Conservation (phyloP, 2,797 vertebrate genomes). For the Ara ararauna region DNA sequence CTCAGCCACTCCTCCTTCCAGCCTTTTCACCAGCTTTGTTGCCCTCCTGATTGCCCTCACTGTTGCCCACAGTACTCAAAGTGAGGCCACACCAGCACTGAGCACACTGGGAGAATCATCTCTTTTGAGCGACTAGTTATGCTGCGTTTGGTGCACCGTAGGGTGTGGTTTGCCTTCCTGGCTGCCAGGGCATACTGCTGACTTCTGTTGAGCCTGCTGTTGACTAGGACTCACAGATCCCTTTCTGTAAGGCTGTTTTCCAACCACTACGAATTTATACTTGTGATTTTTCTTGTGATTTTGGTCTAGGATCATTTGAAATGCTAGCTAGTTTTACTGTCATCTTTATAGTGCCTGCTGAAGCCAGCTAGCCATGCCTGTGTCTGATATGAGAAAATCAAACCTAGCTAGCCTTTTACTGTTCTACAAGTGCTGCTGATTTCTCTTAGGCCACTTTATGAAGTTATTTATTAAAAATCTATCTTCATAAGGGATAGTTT, state of each 20-base stretch:
- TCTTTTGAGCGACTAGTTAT: background rate
- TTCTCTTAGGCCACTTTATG: background rate
- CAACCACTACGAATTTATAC: background rate
- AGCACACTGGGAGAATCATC: too few relatives aligned
- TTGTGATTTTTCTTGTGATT: background rate
- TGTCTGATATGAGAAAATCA: background rate
- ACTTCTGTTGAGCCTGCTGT: background rate
- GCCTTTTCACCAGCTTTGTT: background rate
- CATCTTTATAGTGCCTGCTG: background rate
- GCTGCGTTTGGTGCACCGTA: background rate
- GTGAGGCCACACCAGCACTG: background rate
- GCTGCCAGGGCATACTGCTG: background rate
- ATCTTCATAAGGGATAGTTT: background rate
- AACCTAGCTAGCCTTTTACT: background rate
- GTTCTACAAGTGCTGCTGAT: background rate
- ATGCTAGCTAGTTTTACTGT: background rate
- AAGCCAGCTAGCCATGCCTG: background rate
- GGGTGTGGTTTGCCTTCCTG: background rate
- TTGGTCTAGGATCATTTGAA: background rate
- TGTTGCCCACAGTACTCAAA: background rate
- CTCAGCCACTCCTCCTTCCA: background rate
- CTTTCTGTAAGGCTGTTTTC: background rate
- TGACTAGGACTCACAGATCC: background rate
- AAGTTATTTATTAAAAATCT: background rate
- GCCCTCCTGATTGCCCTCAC: background rate